phyloP scores from a whole-genome alignment of 2,113 vertebrate genomes.

The Pavo muticus region DNA sequence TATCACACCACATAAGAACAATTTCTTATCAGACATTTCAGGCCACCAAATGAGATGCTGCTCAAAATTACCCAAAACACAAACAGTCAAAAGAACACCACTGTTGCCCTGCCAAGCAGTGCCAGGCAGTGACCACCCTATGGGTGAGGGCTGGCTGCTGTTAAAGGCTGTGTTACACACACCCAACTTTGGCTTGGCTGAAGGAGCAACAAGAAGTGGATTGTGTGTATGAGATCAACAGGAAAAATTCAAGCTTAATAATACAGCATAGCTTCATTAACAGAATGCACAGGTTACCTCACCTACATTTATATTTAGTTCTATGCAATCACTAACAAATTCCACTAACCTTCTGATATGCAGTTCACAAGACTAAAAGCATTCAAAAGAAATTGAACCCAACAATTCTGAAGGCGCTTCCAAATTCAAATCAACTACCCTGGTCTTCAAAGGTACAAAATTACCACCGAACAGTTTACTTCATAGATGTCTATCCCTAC shows the following conservation, averaged over 20 bases:
- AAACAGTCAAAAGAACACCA: not conserved
- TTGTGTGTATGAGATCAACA: accelerated
- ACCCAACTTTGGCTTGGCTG: not conserved
- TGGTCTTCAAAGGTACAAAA: not conserved
- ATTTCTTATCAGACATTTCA: not conserved
- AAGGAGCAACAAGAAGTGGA: not conserved
- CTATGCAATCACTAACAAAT: not conserved
- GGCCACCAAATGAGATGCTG: not conserved
- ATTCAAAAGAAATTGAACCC: not conserved
- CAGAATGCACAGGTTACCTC: not conserved
- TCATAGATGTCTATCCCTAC: not conserved
- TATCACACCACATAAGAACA: constrained; percentile 1
- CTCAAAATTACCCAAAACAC: not conserved
- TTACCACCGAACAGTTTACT: not conserved
- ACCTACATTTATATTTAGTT: not conserved
- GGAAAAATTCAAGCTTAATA: not conserved
- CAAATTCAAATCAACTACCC: not conserved
- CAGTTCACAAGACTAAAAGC: not conserved
- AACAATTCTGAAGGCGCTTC: not conserved
- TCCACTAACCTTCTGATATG: not conserved
- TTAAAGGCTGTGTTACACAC: not conserved
- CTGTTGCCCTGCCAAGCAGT: not conserved
- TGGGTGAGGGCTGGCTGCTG: not conserved
- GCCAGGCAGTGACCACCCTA: accelerated
- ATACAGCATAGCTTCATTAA: not conserved